These are phyloP conservation scores for Siniperca obscura DNA, from an alignment of 2,797 vertebrate species.

Conservation along the genomic window DNA sequence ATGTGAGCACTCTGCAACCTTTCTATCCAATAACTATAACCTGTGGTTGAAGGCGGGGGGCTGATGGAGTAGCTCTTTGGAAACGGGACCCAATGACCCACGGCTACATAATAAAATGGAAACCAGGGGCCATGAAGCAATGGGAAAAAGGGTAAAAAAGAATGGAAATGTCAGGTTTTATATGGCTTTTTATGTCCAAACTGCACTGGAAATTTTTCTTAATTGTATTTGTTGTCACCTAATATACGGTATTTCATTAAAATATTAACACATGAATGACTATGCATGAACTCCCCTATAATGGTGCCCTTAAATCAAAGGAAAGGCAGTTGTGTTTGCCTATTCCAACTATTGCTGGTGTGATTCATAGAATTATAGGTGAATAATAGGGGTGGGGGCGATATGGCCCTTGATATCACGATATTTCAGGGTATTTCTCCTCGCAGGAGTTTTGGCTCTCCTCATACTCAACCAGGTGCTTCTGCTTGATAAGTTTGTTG, in stretches of 20 bases:
- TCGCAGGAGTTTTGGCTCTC: too few relatives aligned
- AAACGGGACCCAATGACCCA: constrained; percentile 69
- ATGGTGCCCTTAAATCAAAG: constrained; percentile 15
- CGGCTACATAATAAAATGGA: constrained; percentile 61
- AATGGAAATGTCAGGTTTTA: constrained; percentile 59
- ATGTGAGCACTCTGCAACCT: constrained; percentile 58
- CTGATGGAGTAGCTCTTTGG: constrained; percentile 49
- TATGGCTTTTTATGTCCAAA: constrained; percentile 34
- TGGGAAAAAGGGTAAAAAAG: constrained; percentile 4
- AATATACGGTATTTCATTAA: constrained; percentile 3
- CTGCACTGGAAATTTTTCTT: neutral
- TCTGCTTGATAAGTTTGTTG: too few relatives aligned
- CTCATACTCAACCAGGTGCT: too few relatives aligned
- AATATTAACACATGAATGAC: constrained; percentile 8
- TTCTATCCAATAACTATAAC: constrained; percentile 56
- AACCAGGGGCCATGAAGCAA: constrained; percentile 51
- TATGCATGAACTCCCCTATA: neutral
- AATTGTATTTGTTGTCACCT: neutral
- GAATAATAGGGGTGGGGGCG: too few relatives aligned
- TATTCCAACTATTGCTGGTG: neutral
- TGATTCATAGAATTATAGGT: neutral
- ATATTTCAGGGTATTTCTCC: too few relatives aligned
- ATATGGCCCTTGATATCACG: too few relatives aligned
- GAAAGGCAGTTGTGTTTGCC: neutral
- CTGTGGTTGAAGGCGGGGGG: constrained; percentile 43